Evolutionary conservation across 1,140 invertebrate genomes (phyloP), one percentile per base, ranked within the genome.

Genomic region (Zaprionus ornatus): DNA sequence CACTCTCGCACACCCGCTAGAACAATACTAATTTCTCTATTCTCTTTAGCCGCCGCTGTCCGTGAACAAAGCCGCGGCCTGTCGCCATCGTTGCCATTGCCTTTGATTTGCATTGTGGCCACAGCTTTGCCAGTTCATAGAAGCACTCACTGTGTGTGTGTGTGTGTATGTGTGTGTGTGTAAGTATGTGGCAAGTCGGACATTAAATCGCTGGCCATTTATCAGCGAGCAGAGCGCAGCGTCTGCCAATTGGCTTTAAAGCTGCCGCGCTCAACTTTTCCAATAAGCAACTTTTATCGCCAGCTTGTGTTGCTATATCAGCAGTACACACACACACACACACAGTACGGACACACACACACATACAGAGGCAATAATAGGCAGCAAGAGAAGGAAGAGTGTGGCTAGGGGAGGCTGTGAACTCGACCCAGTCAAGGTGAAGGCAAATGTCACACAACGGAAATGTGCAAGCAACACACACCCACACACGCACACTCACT

Each of bases 261-360:
- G 73, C 73, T 54, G 55, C 42, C 29, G 45, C 59, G 73, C 67
- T 54, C 60, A 75, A 75, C 73, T 75, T 75, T 75, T 71, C 73
- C 73, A 75, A 75, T 75, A 75, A 75, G 73, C 60, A 75, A 75
- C 73, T 75, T 75, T 75, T 75, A 75, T 75, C 73, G 67, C 59
- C 72, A 74, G 66, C 72, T 74, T 74, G 65, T 42, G 66, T 69
- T 62, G 65, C 72, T 45, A 67, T 74, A 74, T 70, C 59, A 64
- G 60, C 32, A 29, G 52, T 19, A 61, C 29, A 29, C 21, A 65
- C 35, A 76, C 48, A 40, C 21, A 37, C 48, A 67, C 12, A 69
- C 21, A 19, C n/a, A n/a, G n/a, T 9, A 65, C 55, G 60, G n/a
- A 25, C 15, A 50, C 13, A 40, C 19, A n/a, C 32, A 52, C 21